Percentiles rank a stretch among this genome's conserved stretches.
Evolutionary conservation across 2,113 vertebrate genomes (phyloP).

Genomic region (Leptobrachium ailaonicum): DNA sequence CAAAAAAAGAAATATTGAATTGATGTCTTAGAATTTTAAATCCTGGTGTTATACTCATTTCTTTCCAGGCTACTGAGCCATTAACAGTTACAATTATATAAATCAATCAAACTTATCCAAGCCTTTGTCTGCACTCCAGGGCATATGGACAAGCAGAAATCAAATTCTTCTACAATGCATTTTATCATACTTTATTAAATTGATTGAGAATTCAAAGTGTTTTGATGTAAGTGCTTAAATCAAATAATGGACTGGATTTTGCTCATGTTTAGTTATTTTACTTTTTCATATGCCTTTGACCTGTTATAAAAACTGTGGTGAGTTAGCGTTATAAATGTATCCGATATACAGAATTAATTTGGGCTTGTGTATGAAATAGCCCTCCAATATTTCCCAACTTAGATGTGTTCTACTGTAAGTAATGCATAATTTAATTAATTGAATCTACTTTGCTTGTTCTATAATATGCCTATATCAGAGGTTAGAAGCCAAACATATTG

Average conservation of each 20-base stretch:
- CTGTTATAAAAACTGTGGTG: too few species aligned
- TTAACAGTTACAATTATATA: constrained; percentile 50
- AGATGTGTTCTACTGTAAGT: too few species aligned
- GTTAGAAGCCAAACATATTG: too few species aligned
- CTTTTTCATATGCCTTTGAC: too few species aligned
- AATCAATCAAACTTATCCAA: constrained; percentile 50
- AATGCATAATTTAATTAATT: too few species aligned
- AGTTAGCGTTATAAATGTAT: too few species aligned
- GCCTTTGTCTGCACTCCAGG: constrained; percentile 45
- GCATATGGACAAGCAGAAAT: constrained; percentile 50
- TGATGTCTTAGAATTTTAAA: constrained; percentile 26
- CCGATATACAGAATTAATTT: too few species aligned
- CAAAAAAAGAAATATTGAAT: constrained; percentile 20
- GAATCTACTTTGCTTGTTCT: too few species aligned
- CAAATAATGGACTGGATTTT: constrained; percentile 49
- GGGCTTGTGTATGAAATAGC: too few species aligned
- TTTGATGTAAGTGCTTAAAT: constrained; percentile 53
- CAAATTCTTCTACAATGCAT: constrained; percentile 53
- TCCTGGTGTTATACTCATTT: constrained; percentile 26
- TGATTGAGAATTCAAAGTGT: constrained; percentile 35
- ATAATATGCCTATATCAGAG: too few species aligned
- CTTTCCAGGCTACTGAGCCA: constrained; percentile 41
- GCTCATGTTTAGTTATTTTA: constrained; percentile 34
- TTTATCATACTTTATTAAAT: constrained; percentile 40
- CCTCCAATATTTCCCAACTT: too few species aligned